Conservation (phyloP, 2,113 vertebrate genomes). For the Gobiocypris rarus region DNA sequence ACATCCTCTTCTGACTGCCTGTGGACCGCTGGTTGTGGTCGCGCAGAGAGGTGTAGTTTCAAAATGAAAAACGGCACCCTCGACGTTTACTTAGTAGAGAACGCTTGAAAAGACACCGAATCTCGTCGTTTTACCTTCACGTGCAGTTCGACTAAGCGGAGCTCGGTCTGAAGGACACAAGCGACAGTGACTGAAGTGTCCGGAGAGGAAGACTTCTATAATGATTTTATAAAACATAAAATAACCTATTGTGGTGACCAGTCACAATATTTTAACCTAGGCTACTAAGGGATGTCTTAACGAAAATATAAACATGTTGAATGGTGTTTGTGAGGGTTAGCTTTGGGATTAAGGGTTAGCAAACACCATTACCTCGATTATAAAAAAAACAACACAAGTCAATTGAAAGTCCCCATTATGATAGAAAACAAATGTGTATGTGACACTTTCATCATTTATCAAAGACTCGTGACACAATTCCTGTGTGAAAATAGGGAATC, state of each 20-base stretch:
- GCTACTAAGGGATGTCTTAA: neutral
- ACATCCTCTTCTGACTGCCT: conserved; percentile 39
- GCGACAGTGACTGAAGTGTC: conserved; percentile 34
- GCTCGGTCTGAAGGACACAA: neutral
- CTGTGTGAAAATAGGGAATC: neutral
- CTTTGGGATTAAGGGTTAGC: neutral
- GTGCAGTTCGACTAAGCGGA: neutral
- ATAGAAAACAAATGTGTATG: neutral
- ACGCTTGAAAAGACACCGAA: neutral
- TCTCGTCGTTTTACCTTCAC: neutral
- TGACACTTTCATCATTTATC: neutral
- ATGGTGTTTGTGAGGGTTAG: neutral
- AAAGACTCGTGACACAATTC: neutral
- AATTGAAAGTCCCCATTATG: neutral
- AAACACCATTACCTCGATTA: neutral
- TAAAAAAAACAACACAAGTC: neutral
- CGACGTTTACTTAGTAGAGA: neutral
- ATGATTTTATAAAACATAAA: conserved; percentile 1
- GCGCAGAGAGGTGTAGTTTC: neutral
- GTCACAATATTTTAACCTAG: neutral
- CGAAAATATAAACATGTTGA: neutral
- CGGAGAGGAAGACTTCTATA: neutral
- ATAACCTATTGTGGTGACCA: neutral
- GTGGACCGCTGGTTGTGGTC: conserved; percentile 35
- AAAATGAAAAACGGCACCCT: neutral